Conservation (phyloP, 2,797 vertebrate species). For the Schizopygopsis malacanthus region DNA sequence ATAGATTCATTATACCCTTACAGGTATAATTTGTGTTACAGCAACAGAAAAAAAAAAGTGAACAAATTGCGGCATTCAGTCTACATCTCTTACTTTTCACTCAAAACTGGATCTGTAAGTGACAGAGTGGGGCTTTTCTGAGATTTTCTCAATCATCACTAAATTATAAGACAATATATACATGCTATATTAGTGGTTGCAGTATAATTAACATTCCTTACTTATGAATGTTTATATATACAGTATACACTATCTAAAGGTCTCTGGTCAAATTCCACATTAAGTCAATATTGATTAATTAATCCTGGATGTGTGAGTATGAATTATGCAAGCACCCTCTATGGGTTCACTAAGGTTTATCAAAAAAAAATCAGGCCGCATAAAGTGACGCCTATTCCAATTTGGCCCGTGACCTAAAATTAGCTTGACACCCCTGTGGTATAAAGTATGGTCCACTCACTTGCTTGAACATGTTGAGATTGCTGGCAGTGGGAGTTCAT, state of each 20-base stretch:
- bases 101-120: background rate
- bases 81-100: background rate
- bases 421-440: conserved; percentile 12
- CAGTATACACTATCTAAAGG: background rate
- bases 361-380: background rate
- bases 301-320: background rate
- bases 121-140: background rate
- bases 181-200: background rate
- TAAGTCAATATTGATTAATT: background rate
- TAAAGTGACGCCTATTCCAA: background rate
- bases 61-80: background rate
- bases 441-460: conserved; percentile 32
- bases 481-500: conserved; percentile 52
- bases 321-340: background rate
- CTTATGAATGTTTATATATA: background rate
- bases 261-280: background rate
- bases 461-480: conserved; percentile 53
- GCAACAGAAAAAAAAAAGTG: background rate
- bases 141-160: background rate
- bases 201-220: background rate
- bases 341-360: background rate
- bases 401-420: conserved; percentile 2
- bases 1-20: background rate
- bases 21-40: no score
- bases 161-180: background rate